phyloP scores from a whole-genome alignment of 2,888 invertebrate genomes.

The Dexiosoma caninum region DNA sequence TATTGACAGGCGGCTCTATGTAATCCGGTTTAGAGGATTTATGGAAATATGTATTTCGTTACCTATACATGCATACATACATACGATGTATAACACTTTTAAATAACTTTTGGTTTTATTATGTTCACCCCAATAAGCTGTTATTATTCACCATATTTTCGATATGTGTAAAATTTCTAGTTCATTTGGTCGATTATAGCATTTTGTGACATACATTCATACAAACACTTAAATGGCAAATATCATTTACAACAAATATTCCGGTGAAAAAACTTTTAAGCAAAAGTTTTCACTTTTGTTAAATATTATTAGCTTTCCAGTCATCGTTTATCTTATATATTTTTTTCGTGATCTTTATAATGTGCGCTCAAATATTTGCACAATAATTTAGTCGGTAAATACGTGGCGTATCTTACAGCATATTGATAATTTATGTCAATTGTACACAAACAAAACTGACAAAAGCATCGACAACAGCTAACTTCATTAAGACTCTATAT shows the following conservation, averaged over 20 bases:
- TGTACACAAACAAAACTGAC: conserved; percentile 39
- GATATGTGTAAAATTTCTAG: not conserved
- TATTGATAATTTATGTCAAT: conserved; percentile 69
- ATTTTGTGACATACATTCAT: not conserved
- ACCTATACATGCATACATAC: too few relatives aligned
- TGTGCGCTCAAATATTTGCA: conserved; percentile 69
- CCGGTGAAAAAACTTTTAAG: conserved; percentile 1
- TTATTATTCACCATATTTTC: not conserved
- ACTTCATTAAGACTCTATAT: conserved; percentile 40
- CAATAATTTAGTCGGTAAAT: conserved; percentile 70
- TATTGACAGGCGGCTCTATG: too few relatives aligned
- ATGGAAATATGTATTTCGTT: too few relatives aligned
- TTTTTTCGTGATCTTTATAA: conserved; percentile 46
- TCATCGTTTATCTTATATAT: not conserved
- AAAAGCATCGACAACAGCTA: not conserved
- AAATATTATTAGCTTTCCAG: not conserved
- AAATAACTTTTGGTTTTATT: too few relatives aligned
- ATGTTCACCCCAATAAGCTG: too few relatives aligned
- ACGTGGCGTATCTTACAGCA: conserved; percentile 66
- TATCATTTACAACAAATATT: not conserved
- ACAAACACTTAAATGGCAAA: not conserved
- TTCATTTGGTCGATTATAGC: not conserved
- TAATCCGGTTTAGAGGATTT: too few relatives aligned
- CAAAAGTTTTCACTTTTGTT: conserved; percentile 36
- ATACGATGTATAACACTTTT: too few relatives aligned